Percentiles rank a stretch among this genome's conserved stretches.
Conservation (phyloP, 2,888 invertebrate species). For the Tholera decimalis region DNA sequence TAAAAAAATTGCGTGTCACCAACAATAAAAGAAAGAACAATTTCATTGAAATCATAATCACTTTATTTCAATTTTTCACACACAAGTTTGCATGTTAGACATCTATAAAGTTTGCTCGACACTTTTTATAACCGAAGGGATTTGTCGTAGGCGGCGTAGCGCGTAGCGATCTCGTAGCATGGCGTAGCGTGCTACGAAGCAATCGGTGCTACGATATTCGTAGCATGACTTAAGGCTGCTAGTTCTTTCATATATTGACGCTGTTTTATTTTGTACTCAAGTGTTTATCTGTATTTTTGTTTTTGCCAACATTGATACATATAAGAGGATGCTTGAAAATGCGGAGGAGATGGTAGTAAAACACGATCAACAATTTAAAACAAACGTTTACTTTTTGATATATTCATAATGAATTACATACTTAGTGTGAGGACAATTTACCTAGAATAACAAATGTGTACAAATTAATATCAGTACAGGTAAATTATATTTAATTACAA, state of each 20-base stretch:
- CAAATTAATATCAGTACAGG: no score
- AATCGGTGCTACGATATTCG: slow-evolving; percentile 40
- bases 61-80: slow-evolving; percentile 45
- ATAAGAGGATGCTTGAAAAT: no score
- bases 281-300: background rate
- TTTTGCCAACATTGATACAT: background rate
- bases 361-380: no score
- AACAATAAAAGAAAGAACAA: slow-evolving; percentile 20
- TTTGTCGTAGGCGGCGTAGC: slow-evolving; percentile 32
- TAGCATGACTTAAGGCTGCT: slow-evolving; percentile 34
- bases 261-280: slow-evolving; percentile 1
- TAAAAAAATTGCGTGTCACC: slow-evolving; percentile 20
- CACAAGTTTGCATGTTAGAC: slow-evolving; percentile 52
- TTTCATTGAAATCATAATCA: slow-evolving; percentile 37
- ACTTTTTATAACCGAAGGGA: slow-evolving; percentile 36
- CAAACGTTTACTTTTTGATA: no score
- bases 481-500: no score
- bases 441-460: no score
- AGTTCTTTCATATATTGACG: slow-evolving; percentile 36
- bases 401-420: no score
- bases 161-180: slow-evolving; percentile 21
- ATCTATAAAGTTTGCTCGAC: slow-evolving; percentile 40
- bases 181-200: slow-evolving; percentile 50
- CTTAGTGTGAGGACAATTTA: no score
- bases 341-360: no score